Evolutionary conservation across 1,140 invertebrate genomes (phyloP).

Genomic region (Pomacea maculata): DNA sequence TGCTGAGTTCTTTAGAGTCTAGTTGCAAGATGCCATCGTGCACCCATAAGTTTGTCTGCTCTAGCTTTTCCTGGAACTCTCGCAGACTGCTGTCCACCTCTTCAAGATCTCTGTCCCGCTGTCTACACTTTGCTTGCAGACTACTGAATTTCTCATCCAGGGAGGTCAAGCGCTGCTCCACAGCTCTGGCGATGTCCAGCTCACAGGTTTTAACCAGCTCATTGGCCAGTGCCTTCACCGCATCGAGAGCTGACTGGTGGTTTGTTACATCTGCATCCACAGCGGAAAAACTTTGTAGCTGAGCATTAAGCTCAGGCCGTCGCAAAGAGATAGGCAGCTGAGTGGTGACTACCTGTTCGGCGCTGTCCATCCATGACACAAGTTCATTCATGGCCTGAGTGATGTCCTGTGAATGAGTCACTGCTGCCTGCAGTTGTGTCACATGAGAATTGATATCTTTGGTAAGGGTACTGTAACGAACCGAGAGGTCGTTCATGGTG

Average conservation of each 20-base stretch:
- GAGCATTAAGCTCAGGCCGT: slow-evolving; percentile 89
- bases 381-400: slow-evolving; percentile 90
- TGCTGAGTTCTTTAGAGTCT: slow-evolving; percentile 77
- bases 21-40: slow-evolving; percentile 76
- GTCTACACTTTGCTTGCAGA: slow-evolving; percentile 80
- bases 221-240: slow-evolving; percentile 79
- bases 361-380: slow-evolving; percentile 83
- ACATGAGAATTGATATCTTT: slow-evolving; percentile 65
- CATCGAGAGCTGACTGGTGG: slow-evolving; percentile 76
- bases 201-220: slow-evolving; percentile 85
- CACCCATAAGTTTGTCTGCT: slow-evolving; percentile 64
- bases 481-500: slow-evolving; percentile 81
- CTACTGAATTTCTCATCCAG: slow-evolving; percentile 86
- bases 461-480: slow-evolving; percentile 74
- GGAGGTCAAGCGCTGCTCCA: slow-evolving; percentile 87
- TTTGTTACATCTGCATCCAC: slow-evolving; percentile 85
- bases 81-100: slow-evolving; percentile 79
- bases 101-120: slow-evolving; percentile 82
- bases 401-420: slow-evolving; percentile 93
- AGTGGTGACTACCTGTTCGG: slow-evolving; percentile 79
- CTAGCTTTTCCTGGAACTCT: slow-evolving; percentile 77
- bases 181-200: slow-evolving; percentile 85
- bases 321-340: slow-evolving; percentile 85
- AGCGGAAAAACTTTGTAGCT: slow-evolving; percentile 82
- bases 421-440: slow-evolving; percentile 74